Evolutionary conservation across 2,113 vertebrate genomes (phyloP).

Genomic region (Rhinopomastus cyanomelas): DNA sequence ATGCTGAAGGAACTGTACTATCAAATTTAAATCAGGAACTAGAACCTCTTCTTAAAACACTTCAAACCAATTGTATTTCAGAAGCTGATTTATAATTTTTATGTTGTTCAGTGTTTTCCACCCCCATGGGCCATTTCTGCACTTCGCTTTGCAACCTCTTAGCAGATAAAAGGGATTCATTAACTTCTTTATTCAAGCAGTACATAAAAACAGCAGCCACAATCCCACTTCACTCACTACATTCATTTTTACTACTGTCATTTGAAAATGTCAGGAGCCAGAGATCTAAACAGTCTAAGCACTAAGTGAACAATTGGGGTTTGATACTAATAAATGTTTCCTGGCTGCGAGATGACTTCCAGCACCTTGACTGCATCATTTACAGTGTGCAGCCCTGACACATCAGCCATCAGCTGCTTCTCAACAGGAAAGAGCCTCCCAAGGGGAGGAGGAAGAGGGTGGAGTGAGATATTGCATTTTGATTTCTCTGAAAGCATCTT

Average conservation of each 20-base stretch:
- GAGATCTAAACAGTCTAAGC: background rate
- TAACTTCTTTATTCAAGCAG: background rate
- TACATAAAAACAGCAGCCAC: background rate
- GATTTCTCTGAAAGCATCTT: background rate
- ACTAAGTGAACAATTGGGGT: constrained; percentile 6
- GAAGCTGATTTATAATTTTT: background rate
- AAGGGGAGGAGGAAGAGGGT: background rate
- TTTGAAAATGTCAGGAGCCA: constrained; percentile 20
- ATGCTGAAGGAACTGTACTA: background rate
- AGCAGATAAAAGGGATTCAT: background rate
- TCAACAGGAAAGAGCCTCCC: background rate
- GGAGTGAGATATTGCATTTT: background rate
- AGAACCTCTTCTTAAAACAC: background rate
- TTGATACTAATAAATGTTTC: background rate
- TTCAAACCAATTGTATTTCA: background rate
- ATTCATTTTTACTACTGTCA: background rate
- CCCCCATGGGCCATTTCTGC: accelerated
- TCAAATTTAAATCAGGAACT: background rate
- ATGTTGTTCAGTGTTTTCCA: background rate
- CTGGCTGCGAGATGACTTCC: background rate
- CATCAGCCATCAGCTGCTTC: background rate
- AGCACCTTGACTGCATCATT: background rate
- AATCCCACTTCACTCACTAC: background rate
- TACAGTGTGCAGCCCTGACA: background rate
- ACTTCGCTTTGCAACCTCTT: background rate